These are phyloP conservation scores for Muscicapa striata DNA, from an alignment of 2,797 vertebrate genomes.

Conservation along the genomic window DNA sequence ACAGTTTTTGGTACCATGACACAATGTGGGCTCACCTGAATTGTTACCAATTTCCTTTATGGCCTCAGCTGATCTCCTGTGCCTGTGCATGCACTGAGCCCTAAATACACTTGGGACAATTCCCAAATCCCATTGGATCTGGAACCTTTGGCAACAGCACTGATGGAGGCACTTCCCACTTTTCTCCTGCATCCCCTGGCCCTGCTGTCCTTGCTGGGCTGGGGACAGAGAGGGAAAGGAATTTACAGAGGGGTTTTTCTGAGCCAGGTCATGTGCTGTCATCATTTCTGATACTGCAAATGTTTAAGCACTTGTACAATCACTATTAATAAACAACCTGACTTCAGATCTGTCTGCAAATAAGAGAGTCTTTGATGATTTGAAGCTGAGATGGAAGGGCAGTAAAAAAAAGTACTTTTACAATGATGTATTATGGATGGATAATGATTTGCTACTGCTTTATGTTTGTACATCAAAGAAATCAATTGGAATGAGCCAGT, in stretches of 20 bases:
- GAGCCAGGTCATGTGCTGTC: neutral
- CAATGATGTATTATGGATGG: neutral
- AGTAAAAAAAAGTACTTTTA: neutral
- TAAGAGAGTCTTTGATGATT: neutral
- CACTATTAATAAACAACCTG: neutral
- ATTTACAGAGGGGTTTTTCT: neutral
- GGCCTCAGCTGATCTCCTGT: neutral
- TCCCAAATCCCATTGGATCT: neutral
- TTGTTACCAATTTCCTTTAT: neutral
- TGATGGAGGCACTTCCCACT: neutral
- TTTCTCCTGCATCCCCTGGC: neutral
- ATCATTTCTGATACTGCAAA: neutral
- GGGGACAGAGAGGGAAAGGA: neutral
- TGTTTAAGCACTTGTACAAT: neutral
- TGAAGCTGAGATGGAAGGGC: neutral
- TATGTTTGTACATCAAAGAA: neutral
- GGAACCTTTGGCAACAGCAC: fast-evolving
- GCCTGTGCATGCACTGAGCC: neutral
- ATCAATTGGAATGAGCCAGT: neutral
- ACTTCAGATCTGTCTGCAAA: neutral
- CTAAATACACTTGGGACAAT: fast-evolving
- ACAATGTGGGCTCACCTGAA: neutral
- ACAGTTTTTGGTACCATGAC: neutral
- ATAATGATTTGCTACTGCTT: neutral
- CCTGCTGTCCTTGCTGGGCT: neutral